Evolutionary conservation across 2,797 vertebrate species (phyloP).

Genomic region (Sternarchorhynchus goeldii): DNA sequence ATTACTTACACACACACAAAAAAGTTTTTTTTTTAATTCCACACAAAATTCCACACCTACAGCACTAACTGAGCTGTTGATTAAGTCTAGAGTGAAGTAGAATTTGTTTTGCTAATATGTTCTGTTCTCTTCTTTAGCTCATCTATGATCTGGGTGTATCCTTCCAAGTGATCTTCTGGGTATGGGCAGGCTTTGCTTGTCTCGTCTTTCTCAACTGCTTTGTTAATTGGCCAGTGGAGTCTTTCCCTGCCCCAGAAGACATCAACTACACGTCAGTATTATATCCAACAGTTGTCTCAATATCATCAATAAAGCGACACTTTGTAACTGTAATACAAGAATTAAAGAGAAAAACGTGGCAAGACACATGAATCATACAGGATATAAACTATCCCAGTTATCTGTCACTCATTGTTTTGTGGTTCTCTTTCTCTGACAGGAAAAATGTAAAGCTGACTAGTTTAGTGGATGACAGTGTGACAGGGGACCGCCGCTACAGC

Average conservation of each 20-base stretch:
- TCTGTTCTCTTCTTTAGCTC: slow-evolving; percentile 34
- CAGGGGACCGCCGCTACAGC: slow-evolving; percentile 75
- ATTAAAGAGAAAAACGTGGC: neutral
- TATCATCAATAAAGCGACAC: neutral
- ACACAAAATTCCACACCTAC: too few relatives aligned
- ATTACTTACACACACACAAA: too few relatives aligned
- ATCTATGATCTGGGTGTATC: slow-evolving; percentile 58
- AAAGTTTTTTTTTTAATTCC: too few relatives aligned
- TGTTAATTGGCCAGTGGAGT: slow-evolving; percentile 83
- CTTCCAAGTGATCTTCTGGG: slow-evolving; percentile 78
- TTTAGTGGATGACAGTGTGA: slow-evolving; percentile 75
- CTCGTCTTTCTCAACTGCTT: slow-evolving; percentile 85
- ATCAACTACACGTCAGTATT: slow-evolving; percentile 78
- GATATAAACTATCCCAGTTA: neutral
- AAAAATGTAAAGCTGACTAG: slow-evolving; percentile 76
- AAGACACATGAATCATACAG: neutral
- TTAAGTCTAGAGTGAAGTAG: too few relatives aligned
- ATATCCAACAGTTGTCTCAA: neutral
- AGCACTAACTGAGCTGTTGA: too few relatives aligned
- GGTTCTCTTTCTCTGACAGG: slow-evolving; percentile 61
- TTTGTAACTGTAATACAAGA: neutral
- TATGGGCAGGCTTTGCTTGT: slow-evolving; percentile 81
- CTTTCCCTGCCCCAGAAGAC: slow-evolving; percentile 84
- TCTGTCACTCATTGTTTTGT: neutral
- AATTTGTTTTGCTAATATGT: neutral